These are phyloP conservation scores for Heliconius himera DNA, from an alignment of 1,140 invertebrate species.

Conservation along the genomic window DNA sequence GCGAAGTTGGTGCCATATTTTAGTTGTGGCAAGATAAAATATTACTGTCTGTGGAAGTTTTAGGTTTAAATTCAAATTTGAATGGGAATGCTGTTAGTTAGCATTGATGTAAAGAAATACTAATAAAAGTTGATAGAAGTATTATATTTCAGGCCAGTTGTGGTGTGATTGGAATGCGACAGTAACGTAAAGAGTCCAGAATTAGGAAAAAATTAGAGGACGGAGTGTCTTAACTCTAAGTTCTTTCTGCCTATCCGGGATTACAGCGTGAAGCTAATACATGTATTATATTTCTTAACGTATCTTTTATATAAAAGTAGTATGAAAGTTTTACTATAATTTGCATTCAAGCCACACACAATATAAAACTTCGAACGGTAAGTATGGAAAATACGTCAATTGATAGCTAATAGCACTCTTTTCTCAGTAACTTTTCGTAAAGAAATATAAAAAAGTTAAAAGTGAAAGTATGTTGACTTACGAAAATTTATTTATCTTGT, in stretches of 20 bases:
- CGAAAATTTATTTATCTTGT: conserved; percentile 1
- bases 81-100: no score
- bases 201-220: no score
- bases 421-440: not conserved
- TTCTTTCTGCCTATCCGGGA: no score
- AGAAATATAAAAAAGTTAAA: conserved; percentile 3
- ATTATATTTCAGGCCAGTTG: no score
- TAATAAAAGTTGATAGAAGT: no score
- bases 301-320: not conserved
- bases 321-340: not conserved
- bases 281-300: not conserved
- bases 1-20: not conserved
- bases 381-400: not conserved
- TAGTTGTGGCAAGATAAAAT: not conserved
- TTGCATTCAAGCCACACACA: not conserved
- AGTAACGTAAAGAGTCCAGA: no score
- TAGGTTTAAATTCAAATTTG: no score
- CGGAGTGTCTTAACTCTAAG: no score
- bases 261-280: no score
- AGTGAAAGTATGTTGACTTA: not conserved
- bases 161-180: no score
- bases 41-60: no score
- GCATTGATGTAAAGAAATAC: no score
- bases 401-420: not conserved
- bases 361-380: not conserved